Evolutionary conservation across 2,113 vertebrate species (phyloP), one percentile per base, ranked within the genome.

Genomic region (Hemibagrus wyckioides): DNA sequence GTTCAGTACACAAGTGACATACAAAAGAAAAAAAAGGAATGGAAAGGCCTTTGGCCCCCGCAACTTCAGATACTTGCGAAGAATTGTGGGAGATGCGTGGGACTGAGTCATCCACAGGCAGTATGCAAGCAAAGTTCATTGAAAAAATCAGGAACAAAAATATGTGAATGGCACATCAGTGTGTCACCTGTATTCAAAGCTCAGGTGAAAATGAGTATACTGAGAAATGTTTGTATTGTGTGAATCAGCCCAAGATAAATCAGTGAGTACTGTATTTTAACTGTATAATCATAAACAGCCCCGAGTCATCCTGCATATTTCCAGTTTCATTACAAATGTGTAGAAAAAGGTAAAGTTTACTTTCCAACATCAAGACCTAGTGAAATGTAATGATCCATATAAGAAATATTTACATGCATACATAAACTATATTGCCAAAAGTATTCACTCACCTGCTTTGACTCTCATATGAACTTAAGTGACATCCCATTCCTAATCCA

Each of bases 41-140:
- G 50, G 17, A 82, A 82, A 48, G 85, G 65, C 85, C 85, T 73
- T 59, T 81, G 36, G 61, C 33, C 61, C 79, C 28, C 28, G 28
- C 50, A 57, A 65, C 77, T 59, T 81, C 50, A 65, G 25, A 67
- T 56, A 39, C 73, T 76, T 82, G 77, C 65, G 30, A 73, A 82
- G 77, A 86, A 86, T 67, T 86, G 85, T 82, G 79, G 50, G 79
- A 59, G 36, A 48, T 82, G 85, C 39, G 65, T 65, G 79, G 85
- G 79, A 86, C 67, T 86, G 85, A 86, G 85, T 86, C 85, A 86
- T 86, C 39, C 65, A 56, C 65, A 82, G 59, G 11, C 17, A 82
- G 52, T 82, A 65, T 5, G 25, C 36, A 30, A 57, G 63, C 61
- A 44, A 81, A 41, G 33, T 82, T 48, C 39, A 30, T 11, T 69